These are phyloP conservation scores for Rhagoletis zephyria DNA, from an alignment of 1,140 invertebrate genomes.

Conservation along the genomic window DNA sequence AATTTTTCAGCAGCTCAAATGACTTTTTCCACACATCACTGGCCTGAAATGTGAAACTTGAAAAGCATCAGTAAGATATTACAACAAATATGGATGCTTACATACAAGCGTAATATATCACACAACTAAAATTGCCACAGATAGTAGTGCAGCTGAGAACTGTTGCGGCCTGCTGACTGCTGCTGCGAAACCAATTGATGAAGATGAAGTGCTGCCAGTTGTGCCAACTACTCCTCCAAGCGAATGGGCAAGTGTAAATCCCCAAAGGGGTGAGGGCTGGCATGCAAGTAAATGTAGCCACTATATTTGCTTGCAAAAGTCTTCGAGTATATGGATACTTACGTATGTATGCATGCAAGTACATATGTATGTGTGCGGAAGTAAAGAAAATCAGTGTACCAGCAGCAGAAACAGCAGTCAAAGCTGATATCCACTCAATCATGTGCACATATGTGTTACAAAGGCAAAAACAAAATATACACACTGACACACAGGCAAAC, in stretches of 20 bases:
- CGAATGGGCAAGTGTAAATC: neutral
- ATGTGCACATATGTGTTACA: slow-evolving; percentile 64
- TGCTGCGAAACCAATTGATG: slow-evolving; percentile 43
- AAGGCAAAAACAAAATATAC: neutral
- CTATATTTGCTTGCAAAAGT: too few species aligned
- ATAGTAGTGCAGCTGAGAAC: slow-evolving; percentile 14
- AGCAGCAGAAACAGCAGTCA: slow-evolving; percentile 46
- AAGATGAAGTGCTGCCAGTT: slow-evolving; percentile 51
- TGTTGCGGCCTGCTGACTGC: neutral
- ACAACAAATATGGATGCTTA: neutral
- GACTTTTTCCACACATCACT: neutral
- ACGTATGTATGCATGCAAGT: neutral
- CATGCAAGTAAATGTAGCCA: neutral
- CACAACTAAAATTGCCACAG: slow-evolving; percentile 26
- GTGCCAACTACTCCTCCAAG: slow-evolving; percentile 28
- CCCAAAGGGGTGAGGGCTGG: neutral
- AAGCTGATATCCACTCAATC: slow-evolving; percentile 63
- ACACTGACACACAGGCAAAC: neutral
- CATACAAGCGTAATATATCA: neutral
- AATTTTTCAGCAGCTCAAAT: neutral
- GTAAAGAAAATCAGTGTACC: slow-evolving; percentile 49
- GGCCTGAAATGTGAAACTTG: neutral
- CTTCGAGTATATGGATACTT: neutral
- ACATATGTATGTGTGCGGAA: neutral
- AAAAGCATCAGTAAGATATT: neutral